Percentiles rank a stretch among this genome's conserved stretches.
Conservation (phyloP, 2,113 vertebrate genomes). For the Leptosomus discolor region DNA sequence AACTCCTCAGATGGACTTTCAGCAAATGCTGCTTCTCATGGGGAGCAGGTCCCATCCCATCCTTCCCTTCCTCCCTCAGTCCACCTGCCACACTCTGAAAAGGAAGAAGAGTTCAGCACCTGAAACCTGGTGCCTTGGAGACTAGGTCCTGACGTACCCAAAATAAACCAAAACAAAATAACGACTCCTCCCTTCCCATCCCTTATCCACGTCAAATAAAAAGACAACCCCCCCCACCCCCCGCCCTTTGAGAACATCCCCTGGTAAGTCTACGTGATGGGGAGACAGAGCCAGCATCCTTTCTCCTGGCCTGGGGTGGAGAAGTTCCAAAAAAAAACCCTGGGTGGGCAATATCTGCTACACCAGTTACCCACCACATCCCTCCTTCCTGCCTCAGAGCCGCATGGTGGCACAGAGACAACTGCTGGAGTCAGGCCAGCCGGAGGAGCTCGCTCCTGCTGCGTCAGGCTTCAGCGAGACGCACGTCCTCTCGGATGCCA, state of each 20-base stretch:
- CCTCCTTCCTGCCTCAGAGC: neutral
- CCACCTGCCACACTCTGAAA: neutral
- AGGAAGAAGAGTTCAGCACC: constrained; percentile 38
- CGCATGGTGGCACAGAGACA: neutral
- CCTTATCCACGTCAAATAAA: constrained; percentile 16
- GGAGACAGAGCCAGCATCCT: neutral
- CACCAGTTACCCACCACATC: neutral
- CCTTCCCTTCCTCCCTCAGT: neutral
- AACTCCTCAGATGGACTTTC: neutral
- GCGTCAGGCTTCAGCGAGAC: neutral
- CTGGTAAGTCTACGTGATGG: neutral
- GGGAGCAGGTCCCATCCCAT: neutral
- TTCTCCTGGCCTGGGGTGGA: neutral
- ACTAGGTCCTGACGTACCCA: neutral
- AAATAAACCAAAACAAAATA: neutral
- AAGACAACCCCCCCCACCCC: constrained; percentile 4
- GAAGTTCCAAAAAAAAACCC: neutral
- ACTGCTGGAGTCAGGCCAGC: neutral
- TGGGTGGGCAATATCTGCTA: neutral
- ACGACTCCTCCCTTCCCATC: neutral
- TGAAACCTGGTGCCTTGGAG: neutral
- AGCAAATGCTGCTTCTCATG: neutral
- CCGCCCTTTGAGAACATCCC: neutral
- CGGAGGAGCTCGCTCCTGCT: neutral
- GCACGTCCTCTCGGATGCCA: neutral